phyloP scores from a whole-genome alignment of 2,888 invertebrate species.

The Trilocha varians region DNA sequence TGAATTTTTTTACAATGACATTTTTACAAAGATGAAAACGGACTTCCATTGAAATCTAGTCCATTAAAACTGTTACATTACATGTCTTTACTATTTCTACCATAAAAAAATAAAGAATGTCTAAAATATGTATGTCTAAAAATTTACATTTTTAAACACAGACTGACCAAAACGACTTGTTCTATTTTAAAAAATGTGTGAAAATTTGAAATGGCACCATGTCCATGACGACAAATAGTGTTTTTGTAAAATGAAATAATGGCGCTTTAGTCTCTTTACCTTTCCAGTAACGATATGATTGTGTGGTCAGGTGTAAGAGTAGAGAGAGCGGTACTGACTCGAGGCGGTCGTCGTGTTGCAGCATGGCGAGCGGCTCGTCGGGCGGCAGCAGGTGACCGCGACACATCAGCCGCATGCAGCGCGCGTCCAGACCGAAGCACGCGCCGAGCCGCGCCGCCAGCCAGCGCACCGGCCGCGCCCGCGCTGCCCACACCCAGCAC shows the following conservation, averaged over 20 bases:
- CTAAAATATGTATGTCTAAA: neutral
- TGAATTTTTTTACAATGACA: too few relatives aligned
- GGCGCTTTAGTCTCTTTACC: neutral
- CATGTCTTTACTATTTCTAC: too few relatives aligned
- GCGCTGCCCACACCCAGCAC: conserved; percentile 18
- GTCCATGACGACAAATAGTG: too few relatives aligned
- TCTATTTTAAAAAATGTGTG: neutral
- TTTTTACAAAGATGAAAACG: too few relatives aligned
- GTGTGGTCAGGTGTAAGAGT: neutral
- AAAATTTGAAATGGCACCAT: too few relatives aligned
- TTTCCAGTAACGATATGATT: neutral
- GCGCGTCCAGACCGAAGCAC: conserved; percentile 26
- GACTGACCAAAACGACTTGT: neutral
- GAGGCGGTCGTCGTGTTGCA: conserved; percentile 34
- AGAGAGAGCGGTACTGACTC: conserved; percentile 26
- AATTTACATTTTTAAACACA: too few relatives aligned
- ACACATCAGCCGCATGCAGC: conserved; percentile 19
- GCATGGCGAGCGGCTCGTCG: conserved; percentile 39
- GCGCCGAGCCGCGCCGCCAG: conserved; percentile 34
- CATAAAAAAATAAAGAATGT: too few relatives aligned
- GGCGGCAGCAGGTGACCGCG: conserved; percentile 44
- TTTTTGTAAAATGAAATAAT: neutral
- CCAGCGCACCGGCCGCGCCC: conserved; percentile 29
- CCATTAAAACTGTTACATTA: too few relatives aligned
- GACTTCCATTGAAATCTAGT: too few relatives aligned